phyloP scores from a whole-genome alignment of 2,888 invertebrate genomes.

The Amblyteles armatorius region DNA sequence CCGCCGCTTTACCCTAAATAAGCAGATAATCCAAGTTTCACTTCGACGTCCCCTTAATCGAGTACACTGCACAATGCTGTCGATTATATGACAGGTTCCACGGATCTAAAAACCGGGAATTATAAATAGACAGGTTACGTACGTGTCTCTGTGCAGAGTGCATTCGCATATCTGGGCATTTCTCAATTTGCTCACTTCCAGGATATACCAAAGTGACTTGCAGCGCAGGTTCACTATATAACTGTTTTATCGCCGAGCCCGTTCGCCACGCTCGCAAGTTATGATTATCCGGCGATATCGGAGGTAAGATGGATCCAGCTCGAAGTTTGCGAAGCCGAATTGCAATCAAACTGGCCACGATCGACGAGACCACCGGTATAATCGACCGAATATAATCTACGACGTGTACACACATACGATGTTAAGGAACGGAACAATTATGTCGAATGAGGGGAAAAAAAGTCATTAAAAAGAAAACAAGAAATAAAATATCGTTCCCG shows the following conservation, averaged over 20 bases:
- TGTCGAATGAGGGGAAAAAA: conserved; percentile 8
- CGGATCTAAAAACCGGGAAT: neutral
- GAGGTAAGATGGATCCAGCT: conserved; percentile 8
- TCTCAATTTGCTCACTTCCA: conserved; percentile 37
- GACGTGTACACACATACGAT: neutral
- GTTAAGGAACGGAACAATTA: conserved; percentile 33
- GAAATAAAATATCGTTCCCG: conserved; percentile 27
- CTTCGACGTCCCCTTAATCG: neutral
- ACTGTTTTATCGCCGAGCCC: conserved; percentile 29
- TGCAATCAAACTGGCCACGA: neutral
- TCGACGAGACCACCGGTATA: conserved; percentile 1
- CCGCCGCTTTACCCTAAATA: neutral
- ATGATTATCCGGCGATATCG: neutral
- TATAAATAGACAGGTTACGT: neutral
- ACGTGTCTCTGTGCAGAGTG: neutral
- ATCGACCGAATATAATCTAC: neutral
- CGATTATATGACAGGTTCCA: neutral
- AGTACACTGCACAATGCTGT: neutral
- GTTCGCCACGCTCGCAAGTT: conserved; percentile 16
- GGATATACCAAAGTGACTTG: conserved; percentile 26
- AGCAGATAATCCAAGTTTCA: neutral
- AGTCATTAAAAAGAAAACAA: conserved; percentile 17
- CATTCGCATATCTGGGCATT: conserved; percentile 16
- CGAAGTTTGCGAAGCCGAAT: neutral
- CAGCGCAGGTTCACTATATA: conserved; percentile 21